Percentiles rank a stretch among this genome's conserved stretches.
Conservation (phyloP, 2,113 vertebrate genomes). For the Coracopsis vasa region DNA sequence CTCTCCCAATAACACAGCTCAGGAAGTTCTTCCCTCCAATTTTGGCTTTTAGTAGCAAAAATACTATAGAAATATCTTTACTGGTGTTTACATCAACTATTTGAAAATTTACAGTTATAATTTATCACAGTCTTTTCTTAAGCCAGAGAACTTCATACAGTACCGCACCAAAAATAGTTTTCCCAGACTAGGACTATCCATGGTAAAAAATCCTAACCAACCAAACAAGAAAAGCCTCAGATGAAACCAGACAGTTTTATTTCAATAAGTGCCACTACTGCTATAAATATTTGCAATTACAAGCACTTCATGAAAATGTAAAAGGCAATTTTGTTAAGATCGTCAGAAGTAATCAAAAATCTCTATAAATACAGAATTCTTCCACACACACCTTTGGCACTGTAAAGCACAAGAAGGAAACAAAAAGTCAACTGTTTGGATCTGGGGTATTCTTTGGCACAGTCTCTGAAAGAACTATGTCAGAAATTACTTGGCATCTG, state of each 20-base stretch:
- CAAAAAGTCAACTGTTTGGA: neutral
- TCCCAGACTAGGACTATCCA: neutral
- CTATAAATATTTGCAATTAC: neutral
- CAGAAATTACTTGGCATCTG: constrained; percentile 5
- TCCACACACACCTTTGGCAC: neutral
- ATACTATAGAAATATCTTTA: neutral
- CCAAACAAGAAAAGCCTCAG: neutral
- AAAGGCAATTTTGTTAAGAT: neutral
- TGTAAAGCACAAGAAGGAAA: neutral
- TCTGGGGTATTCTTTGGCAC: neutral
- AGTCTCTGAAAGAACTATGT: neutral
- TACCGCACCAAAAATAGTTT: neutral
- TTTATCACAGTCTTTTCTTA: neutral
- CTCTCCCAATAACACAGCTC: neutral
- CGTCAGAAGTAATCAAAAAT: neutral
- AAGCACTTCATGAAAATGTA: neutral
- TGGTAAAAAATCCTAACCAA: neutral
- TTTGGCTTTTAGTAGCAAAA: neutral
- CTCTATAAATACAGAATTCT: neutral
- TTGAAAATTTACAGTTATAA: neutral
- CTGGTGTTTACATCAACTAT: neutral
- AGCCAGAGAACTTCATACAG: neutral
- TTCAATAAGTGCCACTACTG: neutral
- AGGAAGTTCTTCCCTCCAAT: neutral
- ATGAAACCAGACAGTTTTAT: neutral